Conservation (phyloP, 2,113 vertebrate species). For the Onychostoma macrolepis region DNA sequence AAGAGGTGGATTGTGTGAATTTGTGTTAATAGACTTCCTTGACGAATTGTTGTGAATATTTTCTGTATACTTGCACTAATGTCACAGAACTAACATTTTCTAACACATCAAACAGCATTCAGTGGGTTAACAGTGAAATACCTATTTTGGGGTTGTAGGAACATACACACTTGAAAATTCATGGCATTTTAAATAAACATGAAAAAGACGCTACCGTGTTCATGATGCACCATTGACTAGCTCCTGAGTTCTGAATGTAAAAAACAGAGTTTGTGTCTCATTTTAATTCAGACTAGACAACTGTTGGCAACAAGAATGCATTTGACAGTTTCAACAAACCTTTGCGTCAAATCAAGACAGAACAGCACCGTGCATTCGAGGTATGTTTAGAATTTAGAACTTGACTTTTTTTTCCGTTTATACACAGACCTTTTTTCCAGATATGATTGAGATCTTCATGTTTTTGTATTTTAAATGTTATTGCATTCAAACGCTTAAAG, state of each 20-base stretch:
- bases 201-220: not conserved
- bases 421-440: not conserved
- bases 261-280: not conserved
- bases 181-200: not conserved
- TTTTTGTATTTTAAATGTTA: not conserved
- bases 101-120: not conserved
- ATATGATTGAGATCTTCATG: not conserved
- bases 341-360: not conserved
- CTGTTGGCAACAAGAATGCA: not conserved
- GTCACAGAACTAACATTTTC: not conserved
- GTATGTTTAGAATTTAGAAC: not conserved
- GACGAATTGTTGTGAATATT: not conserved
- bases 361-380: constrained; percentile 1
- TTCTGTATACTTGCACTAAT: not conserved
- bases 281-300: not conserved
- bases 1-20: not conserved
- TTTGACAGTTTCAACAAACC: not conserved
- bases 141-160: not conserved
- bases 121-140: not conserved
- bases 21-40: not conserved
- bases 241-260: constrained; percentile 21
- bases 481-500: constrained; percentile 23
- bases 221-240: not conserved
- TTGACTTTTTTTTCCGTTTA: not conserved
- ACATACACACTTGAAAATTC: not conserved